phyloP scores from a whole-genome alignment of 2,113 vertebrate genomes.

The Caretta caretta region DNA sequence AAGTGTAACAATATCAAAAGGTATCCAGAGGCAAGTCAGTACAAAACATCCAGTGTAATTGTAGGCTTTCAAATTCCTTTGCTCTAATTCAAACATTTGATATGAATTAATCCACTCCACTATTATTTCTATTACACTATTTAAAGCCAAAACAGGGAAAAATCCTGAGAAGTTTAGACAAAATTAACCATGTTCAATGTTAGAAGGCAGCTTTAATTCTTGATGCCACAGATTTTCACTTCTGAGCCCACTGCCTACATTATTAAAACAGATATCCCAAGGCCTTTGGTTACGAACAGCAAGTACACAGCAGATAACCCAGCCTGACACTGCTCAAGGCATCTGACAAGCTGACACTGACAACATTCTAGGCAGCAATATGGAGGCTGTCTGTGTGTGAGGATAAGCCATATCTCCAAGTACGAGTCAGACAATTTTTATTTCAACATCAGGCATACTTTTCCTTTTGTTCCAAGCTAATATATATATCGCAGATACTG shows the following conservation, averaged over 20 bases:
- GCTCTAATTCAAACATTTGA: neutral
- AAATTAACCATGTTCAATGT: fast-evolving
- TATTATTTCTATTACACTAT: neutral
- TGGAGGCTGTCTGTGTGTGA: constrained; percentile 3
- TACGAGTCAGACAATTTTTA: neutral
- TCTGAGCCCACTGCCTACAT: neutral
- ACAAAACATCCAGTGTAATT: neutral
- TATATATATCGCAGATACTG: neutral
- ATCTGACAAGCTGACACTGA: constrained; percentile 1
- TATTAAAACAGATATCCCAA: neutral
- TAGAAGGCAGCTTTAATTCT: neutral
- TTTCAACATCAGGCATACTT: neutral
- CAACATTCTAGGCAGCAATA: constrained; percentile 23
- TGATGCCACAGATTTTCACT: neutral
- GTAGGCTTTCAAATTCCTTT: neutral
- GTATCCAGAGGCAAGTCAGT: neutral
- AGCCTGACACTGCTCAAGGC: constrained; percentile 6
- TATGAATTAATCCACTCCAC: neutral
- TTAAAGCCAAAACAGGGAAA: neutral
- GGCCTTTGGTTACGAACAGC: neutral
- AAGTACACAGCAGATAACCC: constrained; percentile 5
- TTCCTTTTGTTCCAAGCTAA: neutral
- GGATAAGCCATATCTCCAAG: neutral
- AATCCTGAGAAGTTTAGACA: neutral
- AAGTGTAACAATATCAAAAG: neutral